Base-by-base conservation (phyloP, 2,888 invertebrate species). In the Gari tellinella region DNA sequence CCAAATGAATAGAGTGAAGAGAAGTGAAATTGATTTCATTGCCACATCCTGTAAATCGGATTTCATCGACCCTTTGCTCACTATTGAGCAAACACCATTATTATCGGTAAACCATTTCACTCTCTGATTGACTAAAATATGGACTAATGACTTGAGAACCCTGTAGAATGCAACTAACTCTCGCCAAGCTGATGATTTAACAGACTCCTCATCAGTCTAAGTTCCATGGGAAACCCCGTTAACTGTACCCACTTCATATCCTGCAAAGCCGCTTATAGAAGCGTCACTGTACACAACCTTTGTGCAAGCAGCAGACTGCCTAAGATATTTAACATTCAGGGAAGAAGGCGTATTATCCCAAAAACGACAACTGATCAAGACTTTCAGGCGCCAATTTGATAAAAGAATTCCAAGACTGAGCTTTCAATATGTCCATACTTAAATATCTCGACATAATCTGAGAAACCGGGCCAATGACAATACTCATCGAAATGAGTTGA, bases 401-500 rank as follows among this genome's bases (percentile, higher is more conserved):
- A 19, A 43, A 64, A 2, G 53, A 65, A 56, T 57, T 65, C 65
- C 46, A 65, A 3, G 57, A 49, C 15, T 48, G 21, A 37, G 57
- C 65, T 19, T 65, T 5, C 12, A 26, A 37, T 19, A 57, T 19
- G 56, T 57, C 57, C 40, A 64, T 64, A 25, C 64, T 64, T 10
- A 55, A 26, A 23, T 64, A 55, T 23, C 53, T 26, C 3, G 64
- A 48, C 65, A 65, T 56, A 23, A 64, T 64, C 26, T 53, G 15
- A 55, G 21, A 15, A 21, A 64, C 52, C 8, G 64, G 45, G 23
- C 64, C 64, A 8, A 64, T 46, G 2, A 55, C 55, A 37, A 64
- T 55, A 46, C 38, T 23, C 53, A 64, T 64, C 10, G 64, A 53
- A 64, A 64, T 64, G 1, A 55, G 53, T 46, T 64, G 64, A 4